Base-by-base conservation (phyloP, 2,797 vertebrate species). In the Heliangelus exortis region DNA sequence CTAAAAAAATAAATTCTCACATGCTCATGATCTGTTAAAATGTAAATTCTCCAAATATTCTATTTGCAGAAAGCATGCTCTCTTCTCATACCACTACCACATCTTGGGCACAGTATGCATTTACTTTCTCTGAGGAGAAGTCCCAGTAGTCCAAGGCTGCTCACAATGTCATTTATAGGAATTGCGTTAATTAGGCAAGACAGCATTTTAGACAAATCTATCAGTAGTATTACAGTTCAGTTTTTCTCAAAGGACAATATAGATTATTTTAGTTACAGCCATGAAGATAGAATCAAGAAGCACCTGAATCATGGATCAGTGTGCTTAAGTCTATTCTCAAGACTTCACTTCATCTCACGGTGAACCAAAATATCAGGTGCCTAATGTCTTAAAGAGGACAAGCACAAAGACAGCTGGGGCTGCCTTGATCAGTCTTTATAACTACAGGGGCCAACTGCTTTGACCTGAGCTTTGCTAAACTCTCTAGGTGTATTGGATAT, bases 11-110 rank as follows among this genome's bases (percentile, higher is more conserved):
- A 75, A 86, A 86, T 71, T 94, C 55, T 90, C 29, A 54, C 0
- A 0, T 0, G 3, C 25, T 80, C 10, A 14, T 59, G 26, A 63
- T 80, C 79, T 84, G 55, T 76, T 84, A 86, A 94, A 93, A 89
- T 91, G 69, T 73, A 93, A 94, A 88, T 96, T 92, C 54, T 61
- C 66, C 23, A 50, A 69, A 87, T 75, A 76, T 20, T 48, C 12
- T 55, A 16, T 87, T 86, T 93, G 73, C 71, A 69, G 43, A 66
- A 79, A 92, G 73, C 45, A 63, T 77, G 25, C 28, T 87, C 17
- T 67, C 89, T 75, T 91, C 61, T 77, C 45, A 67, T 62, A 45
- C 28, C 29, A 3, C 58, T 54, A 12, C 53, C 69, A 66, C 33
- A 63, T 87, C 50, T 74, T 51, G 62, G 45, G 33, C 50, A 72